A percentile compares a stretch with the other conserved stretches of the same genome.
These are phyloP conservation scores for Premnoplex brunnescens DNA, from an alignment of 2,797 vertebrate genomes.

Conservation along the genomic window DNA sequence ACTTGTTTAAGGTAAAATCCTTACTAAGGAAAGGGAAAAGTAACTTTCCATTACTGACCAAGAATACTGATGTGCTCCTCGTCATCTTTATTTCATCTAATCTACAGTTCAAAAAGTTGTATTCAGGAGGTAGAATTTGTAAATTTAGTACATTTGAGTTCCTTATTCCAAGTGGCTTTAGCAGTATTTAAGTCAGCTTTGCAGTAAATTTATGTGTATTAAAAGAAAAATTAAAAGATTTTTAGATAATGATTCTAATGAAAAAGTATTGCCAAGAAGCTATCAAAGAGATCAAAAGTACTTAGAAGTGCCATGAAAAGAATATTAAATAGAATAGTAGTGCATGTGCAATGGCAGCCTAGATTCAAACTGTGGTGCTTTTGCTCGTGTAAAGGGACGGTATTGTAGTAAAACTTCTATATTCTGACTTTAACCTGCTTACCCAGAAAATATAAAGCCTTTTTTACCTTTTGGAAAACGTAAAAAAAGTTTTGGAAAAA, in stretches of 20 bases:
- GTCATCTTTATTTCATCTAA: neutral
- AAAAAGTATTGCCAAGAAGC: slow-evolving; percentile 6
- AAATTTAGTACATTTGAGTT: neutral
- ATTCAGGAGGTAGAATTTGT: neutral
- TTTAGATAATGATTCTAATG: slow-evolving; percentile 13
- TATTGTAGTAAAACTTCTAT: neutral
- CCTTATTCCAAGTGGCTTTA: slow-evolving; percentile 8
- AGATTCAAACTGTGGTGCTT: neutral
- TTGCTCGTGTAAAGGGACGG: neutral
- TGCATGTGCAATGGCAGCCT: neutral
- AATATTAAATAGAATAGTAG: slow-evolving; percentile 8
- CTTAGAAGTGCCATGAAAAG: slow-evolving; percentile 26
- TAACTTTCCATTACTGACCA: neutral
- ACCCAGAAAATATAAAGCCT: neutral
- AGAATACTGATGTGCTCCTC: neutral
- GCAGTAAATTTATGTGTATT: neutral
- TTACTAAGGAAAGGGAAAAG: neutral
- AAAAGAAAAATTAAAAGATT: slow-evolving; percentile 30
- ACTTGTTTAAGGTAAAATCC: neutral
- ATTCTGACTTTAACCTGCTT: neutral
- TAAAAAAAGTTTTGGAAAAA: neutral
- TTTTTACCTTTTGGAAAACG: neutral
- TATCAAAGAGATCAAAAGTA: slow-evolving; percentile 32
- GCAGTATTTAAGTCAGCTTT: neutral
- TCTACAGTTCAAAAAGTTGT: neutral